These are phyloP conservation scores for Ligdia adustata DNA, from an alignment of 2,888 invertebrate species.

Conservation along the genomic window DNA sequence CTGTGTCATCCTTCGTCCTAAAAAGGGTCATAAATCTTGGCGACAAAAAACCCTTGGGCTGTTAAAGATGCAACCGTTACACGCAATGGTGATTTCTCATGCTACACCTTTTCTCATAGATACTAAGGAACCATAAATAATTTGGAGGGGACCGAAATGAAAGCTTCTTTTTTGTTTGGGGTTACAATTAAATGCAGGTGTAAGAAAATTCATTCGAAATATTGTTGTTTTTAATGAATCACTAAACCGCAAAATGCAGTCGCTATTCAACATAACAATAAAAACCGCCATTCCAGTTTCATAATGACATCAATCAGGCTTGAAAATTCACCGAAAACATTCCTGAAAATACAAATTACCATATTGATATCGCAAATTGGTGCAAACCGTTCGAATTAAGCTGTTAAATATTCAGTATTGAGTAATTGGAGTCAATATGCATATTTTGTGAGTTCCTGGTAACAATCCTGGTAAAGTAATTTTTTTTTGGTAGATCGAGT, in stretches of 20 bases:
- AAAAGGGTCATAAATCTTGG: constrained; percentile 22
- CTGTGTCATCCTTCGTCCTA: constrained; percentile 22
- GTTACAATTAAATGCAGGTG: neutral
- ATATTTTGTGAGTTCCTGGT: too few relatives aligned
- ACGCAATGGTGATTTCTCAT: constrained; percentile 1
- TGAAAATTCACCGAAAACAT: constrained; percentile 13
- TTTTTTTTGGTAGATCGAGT: too few relatives aligned
- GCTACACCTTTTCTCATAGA: constrained; percentile 27
- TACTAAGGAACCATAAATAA: constrained; percentile 31
- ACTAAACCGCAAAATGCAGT: neutral
- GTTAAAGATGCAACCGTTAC: constrained; percentile 12
- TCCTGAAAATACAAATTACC: constrained; percentile 19
- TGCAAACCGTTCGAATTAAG: constrained; percentile 18
- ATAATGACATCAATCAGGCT: constrained; percentile 10
- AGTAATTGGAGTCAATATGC: constrained; percentile 9
- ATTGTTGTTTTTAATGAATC: neutral
- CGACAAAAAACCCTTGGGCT: constrained; percentile 15
- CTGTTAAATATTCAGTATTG: constrained; percentile 22
- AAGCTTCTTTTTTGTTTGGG: neutral
- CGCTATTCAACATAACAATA: neutral
- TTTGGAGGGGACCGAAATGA: neutral
- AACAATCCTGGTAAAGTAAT: too few relatives aligned
- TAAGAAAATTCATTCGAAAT: neutral
- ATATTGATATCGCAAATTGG: constrained; percentile 25
- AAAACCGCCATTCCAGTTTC: constrained; percentile 8